Evolutionary conservation across 92 coral and sea anemone species (phyloP), one percentile per base, ranked within the genome.

Genomic region (Pocillopora grandis): DNA sequence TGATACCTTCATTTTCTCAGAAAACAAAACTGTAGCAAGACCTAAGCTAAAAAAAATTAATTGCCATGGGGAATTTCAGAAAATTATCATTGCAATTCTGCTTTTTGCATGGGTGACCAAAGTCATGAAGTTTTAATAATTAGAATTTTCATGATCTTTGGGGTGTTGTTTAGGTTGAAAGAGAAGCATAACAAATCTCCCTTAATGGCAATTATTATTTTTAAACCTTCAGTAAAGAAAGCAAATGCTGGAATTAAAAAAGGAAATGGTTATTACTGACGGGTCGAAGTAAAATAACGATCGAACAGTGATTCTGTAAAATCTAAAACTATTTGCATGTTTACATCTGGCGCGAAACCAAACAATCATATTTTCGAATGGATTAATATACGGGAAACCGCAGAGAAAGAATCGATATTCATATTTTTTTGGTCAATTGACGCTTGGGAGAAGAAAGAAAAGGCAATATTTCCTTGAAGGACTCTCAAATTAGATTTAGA

Each of bases 81-180:
- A 60, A 76, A 76, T 57, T 18, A 58, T 75, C 23, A 75, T 23
- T 19, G 20, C 64, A 20, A 59, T 58, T 76, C 61, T 76, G 7
- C 57, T 58, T 76, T 76, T 31, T 2, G 55, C 2, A 27, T 33
- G 12, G 36, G 52, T 61, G 68, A 42, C 57, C 55, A 60, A 37
- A 2, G 18, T 60, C 10, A 76, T 76, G 21, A 76, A 76, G 31
- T 15, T 76, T 76, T 60, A 58, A 42, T 42, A 42, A 76, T 76
- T 27, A 57, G 1, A 57, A 55, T 57, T 52, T 58, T 27, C 48
- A 12, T 75, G 31, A 55, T 75, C 37, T 57, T 36, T 42, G 58
- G 55, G 58, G n/a, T 75, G 27, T 55, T 57, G 20, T 21, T 35
- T 35, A 70, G 57, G 15, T 33, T n/a, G 21, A 68, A 33, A 31